phyloP scores from a whole-genome alignment of 2,113 vertebrate genomes.

The Leptosomus discolor region DNA sequence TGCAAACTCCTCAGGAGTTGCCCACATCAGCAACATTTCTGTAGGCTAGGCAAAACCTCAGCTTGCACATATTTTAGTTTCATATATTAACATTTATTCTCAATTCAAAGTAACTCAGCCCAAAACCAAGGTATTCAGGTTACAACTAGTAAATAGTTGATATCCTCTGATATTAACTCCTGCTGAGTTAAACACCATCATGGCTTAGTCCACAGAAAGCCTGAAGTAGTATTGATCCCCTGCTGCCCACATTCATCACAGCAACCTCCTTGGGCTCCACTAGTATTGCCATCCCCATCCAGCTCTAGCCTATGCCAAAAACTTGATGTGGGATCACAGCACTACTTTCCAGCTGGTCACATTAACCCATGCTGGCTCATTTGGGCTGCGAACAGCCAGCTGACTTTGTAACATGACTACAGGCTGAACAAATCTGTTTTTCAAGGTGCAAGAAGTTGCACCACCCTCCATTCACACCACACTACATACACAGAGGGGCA shows the following conservation, averaged over 20 bases:
- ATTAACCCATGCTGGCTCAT: neutral
- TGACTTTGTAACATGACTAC: fast-evolving
- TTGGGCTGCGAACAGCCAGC: neutral
- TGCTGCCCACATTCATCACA: neutral
- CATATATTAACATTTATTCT: neutral
- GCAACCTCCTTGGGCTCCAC: neutral
- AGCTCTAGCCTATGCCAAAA: neutral
- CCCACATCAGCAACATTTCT: neutral
- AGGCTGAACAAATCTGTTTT: neutral
- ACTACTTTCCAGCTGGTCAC: neutral
- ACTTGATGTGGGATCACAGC: neutral
- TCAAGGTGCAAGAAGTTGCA: neutral
- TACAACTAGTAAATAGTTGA: neutral
- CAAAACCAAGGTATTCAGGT: neutral
- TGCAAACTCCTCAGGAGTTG: neutral
- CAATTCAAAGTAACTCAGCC: neutral
- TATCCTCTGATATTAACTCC: neutral
- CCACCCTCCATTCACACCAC: neutral
- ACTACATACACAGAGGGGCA: fast-evolving
- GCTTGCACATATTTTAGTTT: neutral
- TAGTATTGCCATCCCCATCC: neutral
- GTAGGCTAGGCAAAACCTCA: neutral
- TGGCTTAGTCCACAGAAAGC: neutral
- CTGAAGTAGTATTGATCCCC: neutral
- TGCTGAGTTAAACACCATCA: neutral